Conservation (phyloP, 2,888 invertebrate genomes). For the Charanyca ferruginea region DNA sequence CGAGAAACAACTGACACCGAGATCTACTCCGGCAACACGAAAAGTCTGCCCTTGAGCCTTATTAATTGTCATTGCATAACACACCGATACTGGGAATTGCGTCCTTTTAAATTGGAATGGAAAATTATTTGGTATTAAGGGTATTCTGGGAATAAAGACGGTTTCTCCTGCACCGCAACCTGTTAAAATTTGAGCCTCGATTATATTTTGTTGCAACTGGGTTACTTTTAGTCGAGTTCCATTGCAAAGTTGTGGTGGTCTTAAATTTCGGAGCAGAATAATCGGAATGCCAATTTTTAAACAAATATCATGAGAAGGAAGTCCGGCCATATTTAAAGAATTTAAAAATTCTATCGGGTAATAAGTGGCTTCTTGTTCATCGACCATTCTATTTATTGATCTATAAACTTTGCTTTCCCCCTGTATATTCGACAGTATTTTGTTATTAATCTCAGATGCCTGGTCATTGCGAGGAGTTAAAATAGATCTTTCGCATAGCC, state of each 20-base stretch:
- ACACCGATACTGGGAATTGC: no score
- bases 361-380: slow-evolving; percentile 51
- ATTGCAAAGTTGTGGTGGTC: slow-evolving; percentile 38
- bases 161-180: slow-evolving; percentile 42
- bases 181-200: no score
- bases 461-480: slow-evolving; percentile 56
- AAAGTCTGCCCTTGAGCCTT: no score
- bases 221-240: slow-evolving; percentile 31
- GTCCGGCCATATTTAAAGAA: slow-evolving; percentile 53
- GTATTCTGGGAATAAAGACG: slow-evolving; percentile 50
- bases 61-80: no score
- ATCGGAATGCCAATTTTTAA: slow-evolving; percentile 48
- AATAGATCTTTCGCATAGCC: slow-evolving; percentile 52
- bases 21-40: no score
- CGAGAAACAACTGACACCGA: no score
- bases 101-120: slow-evolving; percentile 43
- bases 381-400: slow-evolving; percentile 44
- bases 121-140: slow-evolving; percentile 44
- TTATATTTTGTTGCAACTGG: slow-evolving; percentile 34
- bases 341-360: slow-evolving; percentile 61
- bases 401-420: slow-evolving; percentile 28
- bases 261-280: slow-evolving; percentile 45
- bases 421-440: slow-evolving; percentile 26
- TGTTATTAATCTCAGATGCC: slow-evolving; percentile 40
- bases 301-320: slow-evolving; percentile 48